Base-by-base conservation (phyloP, 2,888 invertebrate species). In the Rotaria socialis region DNA sequence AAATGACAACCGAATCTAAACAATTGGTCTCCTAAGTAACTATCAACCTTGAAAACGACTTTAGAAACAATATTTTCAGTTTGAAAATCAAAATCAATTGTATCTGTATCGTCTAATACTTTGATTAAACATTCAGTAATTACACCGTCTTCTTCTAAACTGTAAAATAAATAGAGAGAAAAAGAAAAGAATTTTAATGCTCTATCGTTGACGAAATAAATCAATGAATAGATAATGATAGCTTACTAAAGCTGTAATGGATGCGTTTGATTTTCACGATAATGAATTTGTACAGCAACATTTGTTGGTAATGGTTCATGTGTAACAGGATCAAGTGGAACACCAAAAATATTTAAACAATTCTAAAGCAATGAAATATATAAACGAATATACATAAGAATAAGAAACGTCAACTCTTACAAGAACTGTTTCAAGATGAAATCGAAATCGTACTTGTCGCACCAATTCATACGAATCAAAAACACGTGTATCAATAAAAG, bases 21-120 rank as follows among this genome's bases (percentile, higher is more conserved):
- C 8, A 16, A 80, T 80, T 80, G 10, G 7, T 47, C 14, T 47
- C 6, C 8, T 8, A 47, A 43, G n/a, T n/a, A 2, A 24, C 14
- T 80, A 19, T 22, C 5, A 11, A 80, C 80, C 14, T 80, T 80
- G 4, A 80, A 80, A 3, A 80, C 47, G 1, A 80, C 47, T 43
- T 80, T 80, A 10, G 80, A n/a, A 41, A 80, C 43, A 47, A 80
- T n/a, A 80, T 80, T 80, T 80, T 80, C 80, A 47, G 80, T 80
- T 80, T 80, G 80, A 80, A 80, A 80, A 43, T 80, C 80, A 35
- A 80, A 80, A 80, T 80, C 80, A 47, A 80, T 80, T 47, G 80
- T 80, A 47, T 80, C 80, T 47, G 43, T 47, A 24, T 43, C 80
- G 14, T 80, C 80, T n/a, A 80, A 47, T 47, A 80, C 43, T 80